A percentile compares a stretch with the other conserved stretches of the same genome.
Conservation (phyloP, 2,113 vertebrate species). For the Lanius collurio region DNA sequence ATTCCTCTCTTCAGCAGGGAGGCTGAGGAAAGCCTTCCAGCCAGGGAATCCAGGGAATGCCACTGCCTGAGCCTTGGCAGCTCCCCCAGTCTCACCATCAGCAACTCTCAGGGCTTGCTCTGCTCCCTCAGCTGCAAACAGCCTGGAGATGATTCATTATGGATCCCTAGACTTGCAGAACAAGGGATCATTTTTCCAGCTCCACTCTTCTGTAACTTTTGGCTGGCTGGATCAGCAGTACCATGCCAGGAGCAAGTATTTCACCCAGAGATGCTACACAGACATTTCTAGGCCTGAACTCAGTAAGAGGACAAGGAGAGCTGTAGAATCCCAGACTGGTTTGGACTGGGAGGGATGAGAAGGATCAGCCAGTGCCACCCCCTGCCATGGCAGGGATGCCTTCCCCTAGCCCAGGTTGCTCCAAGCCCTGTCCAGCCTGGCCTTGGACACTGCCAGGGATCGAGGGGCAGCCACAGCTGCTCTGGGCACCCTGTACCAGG, state of each 20-base stretch:
- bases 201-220: background rate
- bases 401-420: rapidly evolving
- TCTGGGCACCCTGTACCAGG: background rate
- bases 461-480: background rate
- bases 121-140: background rate
- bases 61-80: background rate
- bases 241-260: background rate
- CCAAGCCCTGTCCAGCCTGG: rapidly evolving
- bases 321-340: background rate
- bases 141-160: background rate
- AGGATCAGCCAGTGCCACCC: background rate
- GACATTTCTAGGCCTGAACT: background rate
- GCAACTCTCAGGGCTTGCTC: background rate
- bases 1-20: background rate
- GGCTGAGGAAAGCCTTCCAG: background rate
- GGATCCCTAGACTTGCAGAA: background rate
- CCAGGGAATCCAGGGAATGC: background rate
- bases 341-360: background rate
- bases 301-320: background rate
- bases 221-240: background rate
- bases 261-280: background rate
- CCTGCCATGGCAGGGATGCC: background rate
- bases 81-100: background rate
- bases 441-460: background rate
- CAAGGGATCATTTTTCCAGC: background rate